Percentiles rank a stretch among this genome's conserved stretches.
Conservation (phyloP, 2,113 vertebrate species). For the Hyla sarda region DNA sequence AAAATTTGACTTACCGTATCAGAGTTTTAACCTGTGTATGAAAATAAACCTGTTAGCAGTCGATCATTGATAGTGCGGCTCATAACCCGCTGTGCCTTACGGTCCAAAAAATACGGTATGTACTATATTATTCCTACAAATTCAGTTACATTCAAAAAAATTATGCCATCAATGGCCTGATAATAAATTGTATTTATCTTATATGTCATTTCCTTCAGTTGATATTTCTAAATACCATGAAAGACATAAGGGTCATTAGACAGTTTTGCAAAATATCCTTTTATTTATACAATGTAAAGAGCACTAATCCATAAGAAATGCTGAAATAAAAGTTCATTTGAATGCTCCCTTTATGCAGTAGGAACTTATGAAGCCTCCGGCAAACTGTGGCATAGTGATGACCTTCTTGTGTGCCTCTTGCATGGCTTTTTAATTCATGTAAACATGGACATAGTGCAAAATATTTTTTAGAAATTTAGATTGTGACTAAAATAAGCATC, state of each 20-base stretch:
- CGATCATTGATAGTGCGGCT: too few species aligned
- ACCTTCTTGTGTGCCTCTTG: not conserved
- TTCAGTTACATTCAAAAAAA: too few species aligned
- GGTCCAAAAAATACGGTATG: too few species aligned
- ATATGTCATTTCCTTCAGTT: not conserved
- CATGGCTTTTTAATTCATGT: not conserved
- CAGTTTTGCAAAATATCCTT: not conserved
- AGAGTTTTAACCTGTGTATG: too few species aligned
- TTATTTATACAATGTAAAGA: slow-evolving; percentile 2
- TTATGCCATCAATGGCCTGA: too few species aligned
- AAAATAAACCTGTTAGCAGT: too few species aligned
- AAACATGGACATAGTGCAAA: not conserved
- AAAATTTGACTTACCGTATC: too few species aligned
- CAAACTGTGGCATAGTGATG: not conserved
- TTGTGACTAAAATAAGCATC: not conserved
- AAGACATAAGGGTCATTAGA: slow-evolving; percentile 1
- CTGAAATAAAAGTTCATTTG: slow-evolving; percentile 10
- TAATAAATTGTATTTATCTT: not conserved
- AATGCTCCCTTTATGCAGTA: slow-evolving; percentile 1
- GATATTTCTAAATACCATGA: not conserved
- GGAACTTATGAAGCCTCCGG: not conserved
- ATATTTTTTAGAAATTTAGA: not conserved
- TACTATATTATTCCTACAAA: too few species aligned
- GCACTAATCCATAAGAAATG: not conserved
- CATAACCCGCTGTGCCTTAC: too few species aligned